phyloP scores from a whole-genome alignment of 2,113 vertebrate genomes.

The Speoplatyrhinus poulsoni region DNA sequence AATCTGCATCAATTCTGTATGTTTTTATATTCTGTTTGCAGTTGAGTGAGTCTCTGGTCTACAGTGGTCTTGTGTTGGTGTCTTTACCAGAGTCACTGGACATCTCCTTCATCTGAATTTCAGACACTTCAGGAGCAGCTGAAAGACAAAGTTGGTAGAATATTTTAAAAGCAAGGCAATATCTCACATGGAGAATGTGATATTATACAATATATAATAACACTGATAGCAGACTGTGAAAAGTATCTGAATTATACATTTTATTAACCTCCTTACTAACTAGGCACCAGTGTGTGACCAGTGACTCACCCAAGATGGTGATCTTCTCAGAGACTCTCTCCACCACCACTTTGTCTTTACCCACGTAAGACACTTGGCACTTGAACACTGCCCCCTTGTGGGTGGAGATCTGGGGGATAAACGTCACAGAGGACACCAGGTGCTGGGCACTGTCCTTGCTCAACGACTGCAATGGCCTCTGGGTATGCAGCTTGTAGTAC shows the following conservation, averaged over 20 bases:
- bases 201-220: too few species aligned
- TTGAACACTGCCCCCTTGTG: constrained; percentile 78
- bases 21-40: too few species aligned
- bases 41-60: neutral
- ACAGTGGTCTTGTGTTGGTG: neutral
- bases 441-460: constrained; percentile 53
- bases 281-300: neutral
- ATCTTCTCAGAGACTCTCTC: constrained; percentile 77
- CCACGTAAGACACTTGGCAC: constrained; percentile 77
- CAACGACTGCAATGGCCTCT: constrained; percentile 56
- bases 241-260: too few species aligned
- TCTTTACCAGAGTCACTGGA: constrained; percentile 62
- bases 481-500: constrained; percentile 77
- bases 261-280: too few species aligned
- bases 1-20: too few species aligned
- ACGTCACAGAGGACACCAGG: constrained; percentile 74
- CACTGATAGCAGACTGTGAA: too few species aligned
- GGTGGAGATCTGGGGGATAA: constrained; percentile 73
- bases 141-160: constrained; percentile 8
- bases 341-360: constrained; percentile 76
- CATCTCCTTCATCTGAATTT: constrained; percentile 74
- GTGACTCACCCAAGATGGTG: constrained; percentile 71
- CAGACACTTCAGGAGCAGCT: constrained; percentile 77
- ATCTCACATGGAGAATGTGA: too few species aligned
- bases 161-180: too few species aligned